Evolutionary conservation across 2,888 invertebrate species (phyloP).

Genomic region (Drosophila quasianomalipes): DNA sequence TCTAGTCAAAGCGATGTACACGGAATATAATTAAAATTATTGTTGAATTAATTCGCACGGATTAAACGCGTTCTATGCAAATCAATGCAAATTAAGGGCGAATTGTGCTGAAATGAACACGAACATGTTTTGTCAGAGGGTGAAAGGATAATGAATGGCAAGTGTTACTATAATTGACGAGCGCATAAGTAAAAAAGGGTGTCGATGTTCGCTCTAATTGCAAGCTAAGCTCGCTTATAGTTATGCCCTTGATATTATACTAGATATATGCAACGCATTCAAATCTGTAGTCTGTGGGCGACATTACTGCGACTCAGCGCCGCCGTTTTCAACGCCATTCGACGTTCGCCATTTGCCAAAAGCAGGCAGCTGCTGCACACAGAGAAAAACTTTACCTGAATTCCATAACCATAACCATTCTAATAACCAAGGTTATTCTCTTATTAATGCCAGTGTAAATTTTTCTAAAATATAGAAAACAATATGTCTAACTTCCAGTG

Average conservation of each 20-base stretch:
- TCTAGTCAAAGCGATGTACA: neutral
- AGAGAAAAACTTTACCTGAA: neutral
- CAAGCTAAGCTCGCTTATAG: neutral
- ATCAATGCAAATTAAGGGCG: conserved; percentile 7
- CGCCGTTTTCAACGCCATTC: conserved; percentile 66
- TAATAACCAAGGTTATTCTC: neutral
- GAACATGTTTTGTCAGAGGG: conserved; percentile 6
- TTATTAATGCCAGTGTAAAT: neutral
- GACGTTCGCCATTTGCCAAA: conserved; percentile 58
- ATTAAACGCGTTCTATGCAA: conserved; percentile 25
- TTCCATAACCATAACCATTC: neutral
- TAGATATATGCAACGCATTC: conserved; percentile 9
- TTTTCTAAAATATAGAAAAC: neutral
- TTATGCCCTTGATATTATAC: conserved; percentile 5
- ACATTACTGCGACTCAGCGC: conserved; percentile 61
- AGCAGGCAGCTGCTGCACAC: conserved; percentile 32
- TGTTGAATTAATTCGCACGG: conserved; percentile 7
- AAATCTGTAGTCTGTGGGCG: conserved; percentile 26
- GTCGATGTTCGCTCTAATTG: conserved; percentile 7
- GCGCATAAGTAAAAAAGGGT: neutral
- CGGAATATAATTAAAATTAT: conserved; percentile 13
- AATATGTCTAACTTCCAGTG: neutral
- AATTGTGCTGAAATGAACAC: conserved; percentile 11
- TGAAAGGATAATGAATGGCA: conserved; percentile 29
- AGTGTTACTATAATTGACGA: conserved; percentile 21